These are phyloP conservation scores for Megastigmus dorsalis DNA, from an alignment of 2,888 invertebrate genomes.

Conservation along the genomic window DNA sequence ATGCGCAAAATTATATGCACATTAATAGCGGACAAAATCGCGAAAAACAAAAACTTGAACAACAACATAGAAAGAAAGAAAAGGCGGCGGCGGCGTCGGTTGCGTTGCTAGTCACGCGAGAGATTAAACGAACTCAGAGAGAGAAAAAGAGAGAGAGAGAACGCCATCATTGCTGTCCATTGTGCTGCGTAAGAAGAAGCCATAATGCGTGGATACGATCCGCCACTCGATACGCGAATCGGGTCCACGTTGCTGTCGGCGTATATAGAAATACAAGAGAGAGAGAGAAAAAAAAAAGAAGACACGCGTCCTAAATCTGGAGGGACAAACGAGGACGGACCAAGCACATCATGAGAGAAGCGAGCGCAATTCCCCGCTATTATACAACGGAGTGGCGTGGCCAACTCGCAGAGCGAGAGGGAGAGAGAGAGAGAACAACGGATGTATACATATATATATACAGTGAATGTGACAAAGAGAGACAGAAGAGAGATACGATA, in stretches of 20 bases:
- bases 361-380: conserved; percentile 16
- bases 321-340: conserved; percentile 50
- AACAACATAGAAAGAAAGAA: not conserved
- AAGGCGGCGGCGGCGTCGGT: conserved; percentile 16
- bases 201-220: conserved; percentile 51
- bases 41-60: not conserved
- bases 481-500: conserved; percentile 53
- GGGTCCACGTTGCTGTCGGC: conserved; percentile 5
- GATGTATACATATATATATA: conserved; percentile 54
- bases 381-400: conserved; percentile 45
- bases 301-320: conserved; percentile 3
- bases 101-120: conserved; percentile 52
- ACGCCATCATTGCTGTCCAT: conserved; percentile 16
- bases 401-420: conserved; percentile 55
- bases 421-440: conserved; percentile 51
- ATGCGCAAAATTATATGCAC: not conserved
- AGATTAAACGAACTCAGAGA: conserved; percentile 67
- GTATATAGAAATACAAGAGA: not conserved
- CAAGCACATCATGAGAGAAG: conserved; percentile 32
- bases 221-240: conserved; percentile 49
- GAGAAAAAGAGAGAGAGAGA: no score
- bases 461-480: no score
- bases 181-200: conserved; percentile 31
- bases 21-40: not conserved
- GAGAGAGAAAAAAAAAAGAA: conserved; percentile 5